phyloP scores from a whole-genome alignment of 64 coral and sea anemone genomes.

The Astreopora myriophthalma region DNA sequence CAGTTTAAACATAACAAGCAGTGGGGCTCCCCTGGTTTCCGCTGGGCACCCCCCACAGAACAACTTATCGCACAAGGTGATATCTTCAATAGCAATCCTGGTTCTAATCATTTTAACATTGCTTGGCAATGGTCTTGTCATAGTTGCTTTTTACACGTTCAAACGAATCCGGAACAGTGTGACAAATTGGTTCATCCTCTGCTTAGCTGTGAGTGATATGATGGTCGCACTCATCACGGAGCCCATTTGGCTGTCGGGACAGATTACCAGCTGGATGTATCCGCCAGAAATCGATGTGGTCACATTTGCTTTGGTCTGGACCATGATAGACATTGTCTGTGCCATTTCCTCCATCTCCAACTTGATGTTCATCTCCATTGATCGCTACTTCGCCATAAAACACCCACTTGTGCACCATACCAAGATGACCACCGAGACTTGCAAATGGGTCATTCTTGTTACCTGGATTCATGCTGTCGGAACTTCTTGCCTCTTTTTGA shows the following conservation, averaged over 20 bases:
- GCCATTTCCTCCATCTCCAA: slow-evolving; percentile 87
- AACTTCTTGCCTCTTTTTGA: slow-evolving; percentile 24
- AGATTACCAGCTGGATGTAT: slow-evolving; percentile 64
- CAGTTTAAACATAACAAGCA: background rate
- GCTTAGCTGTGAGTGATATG: slow-evolving; percentile 79
- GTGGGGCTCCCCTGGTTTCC: background rate
- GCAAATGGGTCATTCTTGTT: slow-evolving; percentile 67
- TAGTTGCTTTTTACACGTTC: slow-evolving; percentile 82
- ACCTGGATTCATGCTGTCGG: slow-evolving; percentile 72
- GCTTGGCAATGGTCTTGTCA: slow-evolving; percentile 80
- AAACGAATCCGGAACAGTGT: slow-evolving; percentile 82
- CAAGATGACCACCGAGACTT: slow-evolving; percentile 79
- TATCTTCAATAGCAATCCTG: slow-evolving; percentile 79
- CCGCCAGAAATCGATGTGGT: slow-evolving; percentile 31
- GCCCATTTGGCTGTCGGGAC: slow-evolving; percentile 84
- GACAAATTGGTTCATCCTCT: slow-evolving; percentile 91
- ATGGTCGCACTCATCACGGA: slow-evolving; percentile 88
- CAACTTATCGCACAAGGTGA: slow-evolving; percentile 74
- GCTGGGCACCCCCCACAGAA: background rate
- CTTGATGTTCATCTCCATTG: slow-evolving; percentile 92
- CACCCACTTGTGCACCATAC: slow-evolving; percentile 87
- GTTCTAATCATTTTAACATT: slow-evolving; percentile 84
- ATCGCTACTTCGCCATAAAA: slow-evolving; percentile 92
- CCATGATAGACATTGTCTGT: slow-evolving; percentile 78
- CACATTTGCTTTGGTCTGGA: slow-evolving; percentile 41